A percentile compares a stretch with the other conserved stretches of the same genome.
Evolutionary conservation across 2,888 invertebrate species (phyloP).

Genomic region (Nomada fabriciana): DNA sequence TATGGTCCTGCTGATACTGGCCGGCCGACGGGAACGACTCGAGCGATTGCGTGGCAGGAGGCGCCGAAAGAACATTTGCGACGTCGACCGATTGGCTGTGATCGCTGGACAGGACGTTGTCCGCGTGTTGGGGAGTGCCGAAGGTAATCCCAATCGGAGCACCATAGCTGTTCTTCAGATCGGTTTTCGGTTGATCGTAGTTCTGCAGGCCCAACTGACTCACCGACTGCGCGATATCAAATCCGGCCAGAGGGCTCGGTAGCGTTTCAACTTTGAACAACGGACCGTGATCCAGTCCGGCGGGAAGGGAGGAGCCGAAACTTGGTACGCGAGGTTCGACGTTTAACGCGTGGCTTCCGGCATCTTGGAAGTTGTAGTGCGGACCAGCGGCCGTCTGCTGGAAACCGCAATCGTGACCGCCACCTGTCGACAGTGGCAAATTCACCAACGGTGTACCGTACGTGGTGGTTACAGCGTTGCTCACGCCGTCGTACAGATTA

Average conservation of each 20-base stretch:
- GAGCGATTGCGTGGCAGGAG: constrained; percentile 55
- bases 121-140: constrained; percentile 47
- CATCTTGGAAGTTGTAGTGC: constrained; percentile 39
- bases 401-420: constrained; percentile 58
- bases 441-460: constrained; percentile 76
- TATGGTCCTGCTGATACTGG: constrained; percentile 56
- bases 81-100: constrained; percentile 58
- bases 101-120: constrained; percentile 39
- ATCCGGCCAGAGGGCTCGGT: constrained; percentile 38
- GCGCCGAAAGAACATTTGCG: constrained; percentile 44
- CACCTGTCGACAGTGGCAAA: constrained; percentile 62
- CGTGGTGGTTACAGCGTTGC: constrained; percentile 70
- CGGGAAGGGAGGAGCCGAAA: constrained; percentile 26
- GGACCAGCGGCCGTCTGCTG: constrained; percentile 34
- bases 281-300: constrained; percentile 32
- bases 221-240: constrained; percentile 67
- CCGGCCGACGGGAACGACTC: constrained; percentile 54
- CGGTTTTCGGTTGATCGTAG: constrained; percentile 69
- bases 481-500: constrained; percentile 77
- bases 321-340: background rate
- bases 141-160: constrained; percentile 73
- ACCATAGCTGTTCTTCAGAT: constrained; percentile 81
- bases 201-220: constrained; percentile 76
- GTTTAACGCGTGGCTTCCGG: background rate
- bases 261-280: constrained; percentile 40